These are phyloP conservation scores for Thumatha senex DNA, from an alignment of 2,888 invertebrate genomes.

Conservation along the genomic window DNA sequence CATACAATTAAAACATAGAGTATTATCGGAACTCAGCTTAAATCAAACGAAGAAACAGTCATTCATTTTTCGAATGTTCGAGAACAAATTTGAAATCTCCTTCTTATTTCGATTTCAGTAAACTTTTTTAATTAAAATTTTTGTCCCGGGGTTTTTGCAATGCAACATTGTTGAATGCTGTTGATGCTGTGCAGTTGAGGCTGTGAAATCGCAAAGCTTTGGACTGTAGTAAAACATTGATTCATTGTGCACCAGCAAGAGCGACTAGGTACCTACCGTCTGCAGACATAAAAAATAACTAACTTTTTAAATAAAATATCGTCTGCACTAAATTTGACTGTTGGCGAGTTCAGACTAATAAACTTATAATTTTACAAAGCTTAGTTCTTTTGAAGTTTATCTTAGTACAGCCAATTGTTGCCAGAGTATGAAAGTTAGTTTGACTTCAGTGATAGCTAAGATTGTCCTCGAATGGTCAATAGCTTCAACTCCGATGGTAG, in stretches of 20 bases:
- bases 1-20: background rate
- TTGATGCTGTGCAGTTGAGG: constrained; percentile 24
- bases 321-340: constrained; percentile 13
- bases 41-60: constrained; percentile 34
- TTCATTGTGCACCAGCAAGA: constrained; percentile 15
- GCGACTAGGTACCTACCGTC: constrained; percentile 9
- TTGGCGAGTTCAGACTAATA: constrained; percentile 11
- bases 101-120: constrained; percentile 41
- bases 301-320: constrained; percentile 11
- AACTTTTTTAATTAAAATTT: constrained; percentile 56
- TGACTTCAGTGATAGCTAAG: too few species aligned
- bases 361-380: constrained; percentile 15
- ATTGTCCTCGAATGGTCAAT: too few species aligned
- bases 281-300: constrained; percentile 29
- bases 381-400: constrained; percentile 22
- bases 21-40: constrained; percentile 28
- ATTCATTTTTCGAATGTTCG: constrained; percentile 6
- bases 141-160: constrained; percentile 37
- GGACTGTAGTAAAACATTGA: constrained; percentile 28
- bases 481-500: too few species aligned
- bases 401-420: constrained; percentile 8
- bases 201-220: constrained; percentile 20
- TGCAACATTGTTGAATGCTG: constrained; percentile 29
- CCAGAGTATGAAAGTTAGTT: constrained; percentile 2
- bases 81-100: constrained; percentile 35